Base-by-base conservation (phyloP, 2,888 invertebrate species). In the Mongoloraphidia duomilia region DNA sequence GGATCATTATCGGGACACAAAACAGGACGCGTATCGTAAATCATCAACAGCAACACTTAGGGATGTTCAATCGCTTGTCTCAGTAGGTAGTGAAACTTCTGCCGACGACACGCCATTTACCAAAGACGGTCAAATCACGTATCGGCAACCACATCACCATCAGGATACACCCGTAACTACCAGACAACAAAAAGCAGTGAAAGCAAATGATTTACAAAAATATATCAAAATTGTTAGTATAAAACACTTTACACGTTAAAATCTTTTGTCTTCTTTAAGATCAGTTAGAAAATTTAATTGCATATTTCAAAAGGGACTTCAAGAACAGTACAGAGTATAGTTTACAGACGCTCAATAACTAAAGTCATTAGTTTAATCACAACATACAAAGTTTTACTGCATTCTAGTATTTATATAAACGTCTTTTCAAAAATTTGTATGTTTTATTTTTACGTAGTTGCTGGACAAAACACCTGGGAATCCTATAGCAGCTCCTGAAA, bases 181-280 rank as follows among this genome's bases (percentile, higher is more conserved):
- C 53, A 64, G 60, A 55, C 43, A 45, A 10, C 54, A 55, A 11
- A 54, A 49, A 41, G 54, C 41, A n/a, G 53, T 52, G 47, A 60
- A 63, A 1, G 69, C 65, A 48, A 65, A 64, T 47, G 71, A 73
- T 55, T 60, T 74, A 14, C 67, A 68, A 50, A 70, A 67, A 60
- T 74, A 71, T 53, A 67, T 74, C 38, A 66, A 69, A 62, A 65
- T 72, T 70, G 73, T 72, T 50, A 45, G 44, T 40, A 45, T 17
- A 44, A 38, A 10, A 34, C 10, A 11, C 9, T 42, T 47, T 17
- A 12, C 47, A 42, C n/a, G n/a, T n/a, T n/a, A n/a, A n/a, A n/a
- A 14, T 17, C 14, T 3, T 4, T 3, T 4, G 17, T 4, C 4
- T 17, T 17, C 17, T 3, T 17, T 17, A 4, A 17, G 17, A 17